Evolutionary conservation across 37 sponge, comb jelly and placozoan genomes (phyloP).

Genomic region (Oopsacas minuta): DNA sequence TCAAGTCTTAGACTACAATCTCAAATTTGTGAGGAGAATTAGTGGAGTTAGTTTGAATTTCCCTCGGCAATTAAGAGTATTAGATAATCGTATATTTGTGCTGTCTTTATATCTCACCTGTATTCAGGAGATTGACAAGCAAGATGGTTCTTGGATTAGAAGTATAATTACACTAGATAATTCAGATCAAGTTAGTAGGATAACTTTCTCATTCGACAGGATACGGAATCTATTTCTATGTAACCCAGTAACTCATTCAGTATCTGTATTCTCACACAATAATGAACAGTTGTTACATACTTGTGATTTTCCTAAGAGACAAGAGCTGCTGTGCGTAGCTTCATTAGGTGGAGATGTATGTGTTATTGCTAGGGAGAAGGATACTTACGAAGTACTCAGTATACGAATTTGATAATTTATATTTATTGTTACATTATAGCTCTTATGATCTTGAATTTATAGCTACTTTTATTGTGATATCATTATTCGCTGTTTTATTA

Average conservation of each 20-base stretch:
- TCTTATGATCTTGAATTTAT: neutral
- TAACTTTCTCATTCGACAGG: neutral
- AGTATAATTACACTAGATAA: neutral
- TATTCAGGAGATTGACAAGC: conserved; percentile 1
- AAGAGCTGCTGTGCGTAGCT: neutral
- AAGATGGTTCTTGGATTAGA: neutral
- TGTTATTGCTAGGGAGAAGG: neutral
- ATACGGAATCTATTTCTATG: neutral
- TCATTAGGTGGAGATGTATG: neutral
- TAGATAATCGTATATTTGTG: neutral
- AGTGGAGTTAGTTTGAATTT: neutral
- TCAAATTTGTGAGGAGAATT: neutral
- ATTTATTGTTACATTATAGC: neutral
- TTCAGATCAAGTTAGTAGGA: neutral
- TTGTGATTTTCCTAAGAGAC: neutral
- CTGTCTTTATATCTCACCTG: neutral
- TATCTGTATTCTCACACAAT: neutral
- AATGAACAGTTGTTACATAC: neutral
- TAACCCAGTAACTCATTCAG: neutral
- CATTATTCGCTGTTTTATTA: no score
- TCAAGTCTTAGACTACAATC: neutral
- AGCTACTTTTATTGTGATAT: neutral
- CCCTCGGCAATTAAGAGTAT: neutral
- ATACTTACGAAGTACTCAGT: neutral
- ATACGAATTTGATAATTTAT: neutral